These are phyloP conservation scores for Thera obeliscata DNA, from an alignment of 2,888 invertebrate species.

Conservation along the genomic window DNA sequence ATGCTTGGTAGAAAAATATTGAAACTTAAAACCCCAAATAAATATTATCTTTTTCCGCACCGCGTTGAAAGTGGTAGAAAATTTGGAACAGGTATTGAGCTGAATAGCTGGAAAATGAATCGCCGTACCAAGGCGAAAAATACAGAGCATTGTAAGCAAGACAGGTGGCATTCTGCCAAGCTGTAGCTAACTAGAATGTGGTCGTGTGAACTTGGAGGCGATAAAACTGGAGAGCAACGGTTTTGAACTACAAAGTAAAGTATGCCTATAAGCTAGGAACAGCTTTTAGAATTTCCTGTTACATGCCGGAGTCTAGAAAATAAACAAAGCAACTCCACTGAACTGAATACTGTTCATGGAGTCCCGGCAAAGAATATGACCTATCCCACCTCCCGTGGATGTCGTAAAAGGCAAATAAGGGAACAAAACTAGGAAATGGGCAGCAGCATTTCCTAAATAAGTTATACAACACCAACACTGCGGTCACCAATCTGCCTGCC, in stretches of 20 bases:
- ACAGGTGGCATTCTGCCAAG: constrained; percentile 47
- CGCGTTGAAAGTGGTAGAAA: constrained; percentile 24
- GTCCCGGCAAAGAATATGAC: too few species aligned
- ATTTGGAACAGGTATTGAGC: constrained; percentile 33
- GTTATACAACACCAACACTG: too few species aligned
- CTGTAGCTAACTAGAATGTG: constrained; percentile 35
- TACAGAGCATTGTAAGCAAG: constrained; percentile 40
- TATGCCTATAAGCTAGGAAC: background rate
- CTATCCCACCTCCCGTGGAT: too few species aligned
- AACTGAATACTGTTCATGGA: too few species aligned
- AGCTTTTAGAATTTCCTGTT: background rate
- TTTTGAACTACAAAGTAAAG: background rate
- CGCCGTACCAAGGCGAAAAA: constrained; percentile 43
- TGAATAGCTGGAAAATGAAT: constrained; percentile 44
- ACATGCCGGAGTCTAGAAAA: too few species aligned
- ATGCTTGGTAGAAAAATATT: background rate
- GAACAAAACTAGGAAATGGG: too few species aligned
- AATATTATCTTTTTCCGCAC: constrained; percentile 2
- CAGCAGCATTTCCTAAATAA: too few species aligned
- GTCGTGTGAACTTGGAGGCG: constrained; percentile 21
- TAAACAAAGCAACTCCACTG: too few species aligned
- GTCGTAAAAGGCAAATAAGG: too few species aligned
- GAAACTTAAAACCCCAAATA: constrained; percentile 7
- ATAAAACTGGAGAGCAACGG: constrained; percentile 9
- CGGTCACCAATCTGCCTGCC: too few species aligned